Evolutionary conservation across 2,888 invertebrate species (phyloP).

Genomic region (Aquatica leii): DNA sequence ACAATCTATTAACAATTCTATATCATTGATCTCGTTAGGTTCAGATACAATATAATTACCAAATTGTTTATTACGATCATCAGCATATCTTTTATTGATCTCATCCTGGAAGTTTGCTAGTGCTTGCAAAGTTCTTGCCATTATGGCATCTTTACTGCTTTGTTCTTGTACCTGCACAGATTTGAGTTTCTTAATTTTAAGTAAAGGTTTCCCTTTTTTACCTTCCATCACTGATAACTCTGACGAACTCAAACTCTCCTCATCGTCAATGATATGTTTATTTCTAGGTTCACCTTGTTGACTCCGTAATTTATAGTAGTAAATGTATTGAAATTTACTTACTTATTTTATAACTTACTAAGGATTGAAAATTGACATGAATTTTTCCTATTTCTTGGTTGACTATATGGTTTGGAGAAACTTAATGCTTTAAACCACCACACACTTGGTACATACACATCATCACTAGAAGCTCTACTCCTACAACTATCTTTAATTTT

Average conservation of each 20-base stretch:
- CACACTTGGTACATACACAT: background rate
- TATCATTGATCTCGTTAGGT: too few relatives aligned
- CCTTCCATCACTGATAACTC: background rate
- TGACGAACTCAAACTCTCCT: background rate
- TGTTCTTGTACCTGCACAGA: background rate
- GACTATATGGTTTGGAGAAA: background rate
- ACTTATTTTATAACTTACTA: background rate
- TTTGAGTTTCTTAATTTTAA: background rate
- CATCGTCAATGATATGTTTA: too few relatives aligned
- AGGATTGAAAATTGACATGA: background rate
- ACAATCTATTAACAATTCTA: too few relatives aligned
- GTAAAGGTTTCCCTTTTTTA: background rate
- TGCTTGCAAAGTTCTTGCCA: background rate
- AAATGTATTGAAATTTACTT: conserved; percentile 1
- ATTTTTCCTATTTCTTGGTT: background rate
- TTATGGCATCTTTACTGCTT: background rate
- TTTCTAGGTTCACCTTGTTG: background rate
- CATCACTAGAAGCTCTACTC: background rate
- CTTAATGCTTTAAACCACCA: conserved; percentile 12
- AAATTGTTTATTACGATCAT: background rate
- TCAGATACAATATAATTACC: background rate
- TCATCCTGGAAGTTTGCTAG: background rate
- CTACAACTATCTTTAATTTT: background rate
- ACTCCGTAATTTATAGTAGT: background rate
- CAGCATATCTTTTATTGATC: background rate